phyloP scores from a whole-genome alignment of 2,113 vertebrate genomes.

The Scopus umbretta region DNA sequence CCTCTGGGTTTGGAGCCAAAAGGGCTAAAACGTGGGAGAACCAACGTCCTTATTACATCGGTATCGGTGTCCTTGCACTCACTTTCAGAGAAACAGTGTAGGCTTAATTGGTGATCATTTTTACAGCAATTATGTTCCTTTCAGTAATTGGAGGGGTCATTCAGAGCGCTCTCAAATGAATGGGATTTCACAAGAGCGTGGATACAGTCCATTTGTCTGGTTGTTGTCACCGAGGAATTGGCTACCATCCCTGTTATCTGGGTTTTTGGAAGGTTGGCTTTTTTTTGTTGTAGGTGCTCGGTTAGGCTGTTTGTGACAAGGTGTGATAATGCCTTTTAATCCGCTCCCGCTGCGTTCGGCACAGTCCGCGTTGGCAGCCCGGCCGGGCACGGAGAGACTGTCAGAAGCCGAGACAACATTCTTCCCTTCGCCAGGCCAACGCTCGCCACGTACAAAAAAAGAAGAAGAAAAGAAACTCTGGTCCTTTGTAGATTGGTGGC shows the following conservation, averaged over 20 bases:
- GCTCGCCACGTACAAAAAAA: constrained; percentile 60
- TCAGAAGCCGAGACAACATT: constrained; percentile 41
- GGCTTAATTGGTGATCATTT: constrained; percentile 60
- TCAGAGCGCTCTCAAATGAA: constrained; percentile 30
- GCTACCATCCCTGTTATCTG: not conserved
- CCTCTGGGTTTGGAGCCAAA: constrained; percentile 54
- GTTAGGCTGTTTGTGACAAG: constrained; percentile 50
- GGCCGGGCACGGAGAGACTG: constrained; percentile 41
- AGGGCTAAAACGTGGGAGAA: constrained; percentile 43
- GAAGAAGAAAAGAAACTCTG: constrained; percentile 73
- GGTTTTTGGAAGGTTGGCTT: constrained; percentile 31
- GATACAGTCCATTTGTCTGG: not conserved
- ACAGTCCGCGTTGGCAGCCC: constrained; percentile 58
- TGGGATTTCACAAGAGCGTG: constrained; percentile 26
- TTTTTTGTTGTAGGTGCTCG: constrained; percentile 38
- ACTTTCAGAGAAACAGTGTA: constrained; percentile 48
- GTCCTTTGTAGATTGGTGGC: constrained; percentile 73
- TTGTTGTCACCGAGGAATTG: not conserved
- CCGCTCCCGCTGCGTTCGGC: constrained; percentile 12
- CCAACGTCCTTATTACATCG: not conserved
- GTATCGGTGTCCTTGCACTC: constrained; percentile 45
- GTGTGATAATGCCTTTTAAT: constrained; percentile 49
- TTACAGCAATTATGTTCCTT: constrained; percentile 65
- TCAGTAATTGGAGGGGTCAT: constrained; percentile 57
- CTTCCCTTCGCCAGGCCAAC: constrained; percentile 63